Percentiles rank a stretch among this genome's conserved stretches.
phyloP scores from a whole-genome alignment of 2,888 invertebrate species.

The Tigriopus californicus region DNA sequence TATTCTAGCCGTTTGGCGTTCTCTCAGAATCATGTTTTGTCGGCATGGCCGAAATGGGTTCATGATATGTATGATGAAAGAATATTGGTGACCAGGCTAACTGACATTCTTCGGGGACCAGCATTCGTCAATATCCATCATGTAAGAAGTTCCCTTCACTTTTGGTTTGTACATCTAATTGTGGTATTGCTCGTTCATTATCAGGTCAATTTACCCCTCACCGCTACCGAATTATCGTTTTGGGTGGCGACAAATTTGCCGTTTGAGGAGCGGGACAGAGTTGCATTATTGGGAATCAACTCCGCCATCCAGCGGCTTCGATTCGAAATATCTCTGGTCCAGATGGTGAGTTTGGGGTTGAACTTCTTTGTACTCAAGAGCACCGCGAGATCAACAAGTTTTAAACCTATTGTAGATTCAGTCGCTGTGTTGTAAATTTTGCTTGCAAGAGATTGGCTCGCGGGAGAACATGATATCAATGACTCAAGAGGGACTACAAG shows the following conservation, averaged over 20 bases:
- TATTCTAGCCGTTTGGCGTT: too few relatives aligned
- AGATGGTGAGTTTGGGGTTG: not conserved
- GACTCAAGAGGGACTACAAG: constrained; percentile 57
- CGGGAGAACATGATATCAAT: constrained; percentile 55
- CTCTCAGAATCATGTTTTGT: too few relatives aligned
- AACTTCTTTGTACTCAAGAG: too few relatives aligned
- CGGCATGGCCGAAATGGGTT: too few relatives aligned
- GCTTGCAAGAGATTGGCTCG: constrained; percentile 35
- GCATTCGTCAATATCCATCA: too few relatives aligned
- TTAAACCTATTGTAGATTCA: constrained; percentile 5
- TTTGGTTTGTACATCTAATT: too few relatives aligned
- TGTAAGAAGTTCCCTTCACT: too few relatives aligned
- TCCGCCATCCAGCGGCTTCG: constrained; percentile 43
- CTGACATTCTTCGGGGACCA: too few relatives aligned
- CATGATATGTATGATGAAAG: too few relatives aligned
- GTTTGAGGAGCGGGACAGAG: constrained; percentile 41
- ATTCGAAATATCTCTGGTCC: constrained; percentile 31
- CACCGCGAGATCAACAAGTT: too few relatives aligned
- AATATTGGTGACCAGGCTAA: too few relatives aligned
- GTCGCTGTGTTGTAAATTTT: constrained; percentile 33
- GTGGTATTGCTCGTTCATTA: too few relatives aligned
- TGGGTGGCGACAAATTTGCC: constrained; percentile 62
- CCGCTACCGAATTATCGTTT: constrained; percentile 40
- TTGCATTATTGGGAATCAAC: constrained; percentile 43
- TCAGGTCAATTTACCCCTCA: constrained; percentile 28